Conservation (phyloP, 2,888 invertebrate species). For the Antitype chi region DNA sequence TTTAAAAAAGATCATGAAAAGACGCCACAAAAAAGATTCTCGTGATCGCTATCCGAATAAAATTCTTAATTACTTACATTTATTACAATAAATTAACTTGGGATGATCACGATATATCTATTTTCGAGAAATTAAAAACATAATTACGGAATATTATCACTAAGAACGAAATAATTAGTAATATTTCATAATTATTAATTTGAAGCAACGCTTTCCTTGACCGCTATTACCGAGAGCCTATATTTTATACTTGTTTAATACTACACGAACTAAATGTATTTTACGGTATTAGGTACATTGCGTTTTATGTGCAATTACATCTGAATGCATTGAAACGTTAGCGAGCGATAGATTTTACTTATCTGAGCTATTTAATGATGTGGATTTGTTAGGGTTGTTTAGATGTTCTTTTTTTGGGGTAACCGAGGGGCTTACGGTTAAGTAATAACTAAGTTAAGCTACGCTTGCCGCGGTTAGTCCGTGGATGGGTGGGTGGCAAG, state of each 20-base stretch:
- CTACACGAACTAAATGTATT: constrained; percentile 9
- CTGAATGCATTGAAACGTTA: constrained; percentile 6
- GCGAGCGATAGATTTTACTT: constrained; percentile 14
- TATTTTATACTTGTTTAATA: constrained; percentile 39
- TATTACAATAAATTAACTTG: constrained; percentile 58
- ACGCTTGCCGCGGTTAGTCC: no score
- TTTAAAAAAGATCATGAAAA: constrained; percentile 32
- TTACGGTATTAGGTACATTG: constrained; percentile 10
- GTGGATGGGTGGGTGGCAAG: no score
- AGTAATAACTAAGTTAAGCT: no score
- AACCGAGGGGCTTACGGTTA: no score
- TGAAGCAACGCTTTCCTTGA: constrained; percentile 37
- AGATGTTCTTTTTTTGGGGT: background rate
- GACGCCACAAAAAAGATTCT: constrained; percentile 34
- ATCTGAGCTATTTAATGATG: background rate
- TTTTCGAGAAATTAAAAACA: constrained; percentile 57
- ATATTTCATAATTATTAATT: constrained; percentile 49
- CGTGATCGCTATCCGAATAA: constrained; percentile 39
- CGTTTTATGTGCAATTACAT: constrained; percentile 16
- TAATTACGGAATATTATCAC: constrained; percentile 55
- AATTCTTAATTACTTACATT: constrained; percentile 50
- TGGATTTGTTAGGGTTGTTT: background rate
- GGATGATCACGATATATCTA: constrained; percentile 57
- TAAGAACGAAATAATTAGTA: constrained; percentile 46
- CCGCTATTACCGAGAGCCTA: constrained; percentile 9